Conservation (phyloP, 2,113 vertebrate genomes). For the Lepus timidus region DNA sequence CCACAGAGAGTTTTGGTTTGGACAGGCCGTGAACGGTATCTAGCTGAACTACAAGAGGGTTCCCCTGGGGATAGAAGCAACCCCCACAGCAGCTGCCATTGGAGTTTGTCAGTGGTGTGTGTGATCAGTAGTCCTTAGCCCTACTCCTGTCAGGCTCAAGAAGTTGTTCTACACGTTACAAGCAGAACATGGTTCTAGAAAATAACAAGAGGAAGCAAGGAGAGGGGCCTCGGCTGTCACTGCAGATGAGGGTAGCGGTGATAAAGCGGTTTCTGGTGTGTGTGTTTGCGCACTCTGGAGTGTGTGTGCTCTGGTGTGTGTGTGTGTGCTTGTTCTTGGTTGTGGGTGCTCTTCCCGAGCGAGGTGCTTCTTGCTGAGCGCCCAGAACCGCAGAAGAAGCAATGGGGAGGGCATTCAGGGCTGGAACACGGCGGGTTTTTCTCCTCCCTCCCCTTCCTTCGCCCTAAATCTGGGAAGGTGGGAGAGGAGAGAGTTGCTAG, state of each 20-base stretch:
- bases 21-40: neutral
- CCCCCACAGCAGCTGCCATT: neutral
- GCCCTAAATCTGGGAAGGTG: slow-evolving; percentile 25
- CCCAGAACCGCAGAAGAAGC: neutral
- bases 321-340: neutral
- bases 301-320: neutral
- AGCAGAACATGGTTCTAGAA: neutral
- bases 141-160: neutral
- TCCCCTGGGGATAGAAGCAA: neutral
- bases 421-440: neutral
- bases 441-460: neutral
- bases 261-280: neutral
- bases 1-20: neutral
- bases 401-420: neutral
- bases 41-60: neutral
- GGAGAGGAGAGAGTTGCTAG: neutral
- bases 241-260: neutral
- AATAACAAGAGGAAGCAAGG: neutral
- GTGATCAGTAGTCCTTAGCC: neutral
- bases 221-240: neutral
- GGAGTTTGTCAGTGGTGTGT: neutral
- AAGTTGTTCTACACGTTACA: neutral
- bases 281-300: too few relatives aligned
- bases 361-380: neutral
- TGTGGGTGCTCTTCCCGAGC: neutral